Base-by-base conservation (phyloP, 2,888 invertebrate genomes). In the Limnephilus marmoratus region DNA sequence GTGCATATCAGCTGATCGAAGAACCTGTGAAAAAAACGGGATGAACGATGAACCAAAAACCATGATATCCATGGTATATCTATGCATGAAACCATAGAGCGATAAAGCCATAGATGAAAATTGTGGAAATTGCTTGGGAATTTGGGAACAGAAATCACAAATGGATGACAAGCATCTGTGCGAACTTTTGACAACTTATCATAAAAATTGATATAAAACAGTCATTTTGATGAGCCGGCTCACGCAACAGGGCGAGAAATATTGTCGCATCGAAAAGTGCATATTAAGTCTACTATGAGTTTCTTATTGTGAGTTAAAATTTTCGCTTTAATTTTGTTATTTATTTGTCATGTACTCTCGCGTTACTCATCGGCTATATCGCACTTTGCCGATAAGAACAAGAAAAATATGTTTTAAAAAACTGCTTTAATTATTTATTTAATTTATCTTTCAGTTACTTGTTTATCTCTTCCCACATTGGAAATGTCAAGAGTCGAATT, bases 251-350 rank as follows among this genome's bases (percentile, higher is more conserved):
- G 90, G 92, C 85, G 90, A 83, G 82, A 90, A 93, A 83, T 80
- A 93, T 81, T 91, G 82, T 80, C 49, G 83, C 87, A 86, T 80
- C 41, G 85, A 81, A 90, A 90, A 91, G 90, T 49, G 86, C 81
- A 81, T 37, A 49, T 85, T 80, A 34, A 41, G 87, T 86, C 92
- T 90, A 92, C 87, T 85, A 97, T 97, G 97, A 97, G 97, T 95
- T 97, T 97, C 95, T 95, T 97, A 94, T 97, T 97, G 97, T 97
- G 95, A 97, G 97, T 97, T 95, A 90, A 49, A 87, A 87, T n/a
- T 87, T 49, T 87, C 15, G 37, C 29, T 87, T 45, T 86, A 49
- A 49, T 87, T 87, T 49, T 87, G 31, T 45, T 87, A 87, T 49
- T 87, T 87, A 87, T 87, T 87, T 87, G 13, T 87, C 87, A 87